These are phyloP conservation scores for Numenius phaeopus DNA, from an alignment of 2,797 vertebrate genomes.

Conservation along the genomic window DNA sequence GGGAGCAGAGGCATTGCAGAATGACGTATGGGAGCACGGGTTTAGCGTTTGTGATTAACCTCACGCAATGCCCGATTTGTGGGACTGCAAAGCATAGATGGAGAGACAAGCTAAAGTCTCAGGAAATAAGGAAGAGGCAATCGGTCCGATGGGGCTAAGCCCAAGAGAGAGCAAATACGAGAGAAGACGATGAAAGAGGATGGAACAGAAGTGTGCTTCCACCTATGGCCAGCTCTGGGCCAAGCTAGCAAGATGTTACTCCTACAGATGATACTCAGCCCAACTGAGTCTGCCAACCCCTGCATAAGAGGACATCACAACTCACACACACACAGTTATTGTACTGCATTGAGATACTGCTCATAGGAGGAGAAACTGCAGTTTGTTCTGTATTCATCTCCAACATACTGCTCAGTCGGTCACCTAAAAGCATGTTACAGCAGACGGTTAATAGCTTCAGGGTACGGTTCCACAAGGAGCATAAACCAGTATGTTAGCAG, in stretches of 20 bases:
- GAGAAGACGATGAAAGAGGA: background rate
- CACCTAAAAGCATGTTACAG: background rate
- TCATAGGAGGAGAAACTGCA: background rate
- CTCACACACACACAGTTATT: background rate
- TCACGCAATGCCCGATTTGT: background rate
- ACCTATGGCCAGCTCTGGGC: background rate
- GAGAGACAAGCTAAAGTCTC: background rate
- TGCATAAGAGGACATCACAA: background rate
- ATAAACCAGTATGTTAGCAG: background rate
- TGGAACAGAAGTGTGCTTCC: background rate
- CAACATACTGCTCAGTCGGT: rapidly evolving
- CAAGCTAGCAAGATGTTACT: too few relatives aligned
- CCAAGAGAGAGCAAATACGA: background rate
- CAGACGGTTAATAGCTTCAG: background rate
- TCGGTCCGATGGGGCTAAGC: background rate
- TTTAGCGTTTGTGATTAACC: background rate
- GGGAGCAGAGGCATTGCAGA: background rate
- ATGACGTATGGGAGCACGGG: rapidly evolving
- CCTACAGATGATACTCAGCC: background rate
- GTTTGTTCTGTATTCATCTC: background rate
- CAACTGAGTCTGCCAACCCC: background rate
- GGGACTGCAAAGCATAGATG: background rate
- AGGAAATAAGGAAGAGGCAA: background rate
- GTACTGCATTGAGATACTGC: background rate
- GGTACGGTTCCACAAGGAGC: background rate